Evolutionary conservation across 2,888 invertebrate genomes (phyloP).

Genomic region (Heptascelio sp.): DNA sequence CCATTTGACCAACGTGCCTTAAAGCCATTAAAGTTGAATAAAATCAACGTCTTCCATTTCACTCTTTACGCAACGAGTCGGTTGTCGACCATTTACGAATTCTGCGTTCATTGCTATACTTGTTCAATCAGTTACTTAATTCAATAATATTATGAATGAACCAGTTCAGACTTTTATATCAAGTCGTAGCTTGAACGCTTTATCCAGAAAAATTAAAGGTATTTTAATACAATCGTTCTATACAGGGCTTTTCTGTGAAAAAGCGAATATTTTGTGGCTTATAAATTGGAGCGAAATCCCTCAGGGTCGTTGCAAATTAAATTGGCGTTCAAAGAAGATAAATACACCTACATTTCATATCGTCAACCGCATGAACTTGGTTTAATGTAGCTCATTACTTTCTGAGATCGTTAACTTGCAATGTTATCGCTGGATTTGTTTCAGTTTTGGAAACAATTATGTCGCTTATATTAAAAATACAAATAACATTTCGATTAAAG

Average conservation of each 20-base stretch:
- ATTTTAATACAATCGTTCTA: slow-evolving; percentile 23
- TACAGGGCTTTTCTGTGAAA: neutral
- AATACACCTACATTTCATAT: slow-evolving; percentile 28
- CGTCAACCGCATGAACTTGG: slow-evolving; percentile 12
- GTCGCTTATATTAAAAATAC: too few relatives aligned
- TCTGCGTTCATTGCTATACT: slow-evolving; percentile 14
- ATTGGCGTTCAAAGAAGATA: slow-evolving; percentile 19
- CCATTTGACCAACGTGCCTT: too few relatives aligned
- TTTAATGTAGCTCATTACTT: neutral
- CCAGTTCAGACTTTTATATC: neutral
- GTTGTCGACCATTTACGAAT: slow-evolving; percentile 32
- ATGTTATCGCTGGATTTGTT: neutral
- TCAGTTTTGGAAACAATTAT: neutral
- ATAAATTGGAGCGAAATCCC: slow-evolving; percentile 37
- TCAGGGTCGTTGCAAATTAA: slow-evolving; percentile 42
- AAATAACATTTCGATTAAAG: too few relatives aligned
- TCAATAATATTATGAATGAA: slow-evolving; percentile 17
- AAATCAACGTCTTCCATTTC: slow-evolving; percentile 38
- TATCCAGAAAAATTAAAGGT: slow-evolving; percentile 22
- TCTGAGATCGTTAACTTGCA: slow-evolving; percentile 11
- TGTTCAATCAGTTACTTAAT: slow-evolving; percentile 20
- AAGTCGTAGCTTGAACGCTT: neutral
- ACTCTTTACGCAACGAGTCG: slow-evolving; percentile 24
- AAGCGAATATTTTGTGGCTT: slow-evolving; percentile 6
- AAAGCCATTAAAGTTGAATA: slow-evolving; percentile 55